phyloP scores from a whole-genome alignment of 2,113 vertebrate species.

The Lagopus leucura region DNA sequence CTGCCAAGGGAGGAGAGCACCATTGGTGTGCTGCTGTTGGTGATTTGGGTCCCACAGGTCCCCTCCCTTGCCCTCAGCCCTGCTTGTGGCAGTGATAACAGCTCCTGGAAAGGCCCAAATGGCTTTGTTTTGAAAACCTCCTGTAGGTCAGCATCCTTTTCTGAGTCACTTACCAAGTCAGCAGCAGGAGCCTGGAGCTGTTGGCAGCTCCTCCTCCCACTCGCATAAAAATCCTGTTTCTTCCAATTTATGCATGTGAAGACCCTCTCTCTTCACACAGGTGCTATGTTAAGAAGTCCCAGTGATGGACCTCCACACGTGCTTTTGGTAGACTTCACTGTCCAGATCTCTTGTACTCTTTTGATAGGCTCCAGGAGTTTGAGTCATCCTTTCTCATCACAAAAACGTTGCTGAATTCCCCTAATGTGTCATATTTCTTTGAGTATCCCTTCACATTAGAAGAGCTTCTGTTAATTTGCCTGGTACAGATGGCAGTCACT shows the following conservation, averaged over 20 bases:
- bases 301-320: not conserved
- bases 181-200: not conserved
- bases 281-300: not conserved
- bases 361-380: not conserved
- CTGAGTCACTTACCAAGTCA: not conserved
- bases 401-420: not conserved
- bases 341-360: not conserved
- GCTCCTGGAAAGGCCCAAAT: not conserved
- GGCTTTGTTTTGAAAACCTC: not conserved
- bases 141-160: not conserved
- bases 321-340: not conserved
- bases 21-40: rapidly evolving
- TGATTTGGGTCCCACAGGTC: not conserved
- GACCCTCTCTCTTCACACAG: not conserved
- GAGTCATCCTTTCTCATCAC: not conserved
- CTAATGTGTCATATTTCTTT: not conserved
- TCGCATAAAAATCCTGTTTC: not conserved
- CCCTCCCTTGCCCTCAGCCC: too few relatives aligned
- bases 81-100: not conserved
- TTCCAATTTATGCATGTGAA: not conserved
- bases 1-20: not conserved
- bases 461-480: not conserved
- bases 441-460: not conserved
- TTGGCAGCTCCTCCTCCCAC: not conserved
- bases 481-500: not conserved